phyloP scores from a whole-genome alignment of 2,888 invertebrate species.

The Synergus umbraculus region DNA sequence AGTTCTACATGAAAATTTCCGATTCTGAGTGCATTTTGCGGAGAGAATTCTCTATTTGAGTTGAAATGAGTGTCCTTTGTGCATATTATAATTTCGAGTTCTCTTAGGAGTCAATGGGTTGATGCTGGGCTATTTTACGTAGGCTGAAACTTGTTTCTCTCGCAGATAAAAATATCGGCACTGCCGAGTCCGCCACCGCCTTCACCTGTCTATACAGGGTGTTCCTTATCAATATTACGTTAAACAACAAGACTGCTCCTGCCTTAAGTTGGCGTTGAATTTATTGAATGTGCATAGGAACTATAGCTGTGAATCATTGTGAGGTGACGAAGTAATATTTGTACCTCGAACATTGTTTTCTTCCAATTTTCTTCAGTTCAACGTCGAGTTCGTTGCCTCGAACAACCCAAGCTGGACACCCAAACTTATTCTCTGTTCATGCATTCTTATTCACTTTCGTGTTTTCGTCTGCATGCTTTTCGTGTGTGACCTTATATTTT shows the following conservation, averaged over 20 bases:
- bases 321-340: constrained; percentile 17
- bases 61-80: neutral
- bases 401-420: constrained; percentile 16
- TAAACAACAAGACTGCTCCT: neutral
- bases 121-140: constrained; percentile 31
- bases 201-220: constrained; percentile 34
- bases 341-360: constrained; percentile 33
- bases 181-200: constrained; percentile 6
- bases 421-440: neutral
- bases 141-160: constrained; percentile 40
- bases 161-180: constrained; percentile 36
- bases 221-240: constrained; percentile 24
- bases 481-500: neutral
- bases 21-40: neutral
- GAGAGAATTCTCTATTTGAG: neutral
- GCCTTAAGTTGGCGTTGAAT: neutral
- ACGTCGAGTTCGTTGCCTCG: constrained; percentile 10
- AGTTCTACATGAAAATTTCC: neutral
- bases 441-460: neutral
- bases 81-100: constrained; percentile 25
- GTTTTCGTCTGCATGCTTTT: neutral
- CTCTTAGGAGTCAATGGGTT: constrained; percentile 6
- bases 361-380: constrained; percentile 28
- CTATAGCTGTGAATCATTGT: constrained; percentile 20
- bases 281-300: neutral